Evolutionary conservation across 2,888 invertebrate species (phyloP), one percentile per base, ranked within the genome.

Genomic region (Choreutis nemorana): DNA sequence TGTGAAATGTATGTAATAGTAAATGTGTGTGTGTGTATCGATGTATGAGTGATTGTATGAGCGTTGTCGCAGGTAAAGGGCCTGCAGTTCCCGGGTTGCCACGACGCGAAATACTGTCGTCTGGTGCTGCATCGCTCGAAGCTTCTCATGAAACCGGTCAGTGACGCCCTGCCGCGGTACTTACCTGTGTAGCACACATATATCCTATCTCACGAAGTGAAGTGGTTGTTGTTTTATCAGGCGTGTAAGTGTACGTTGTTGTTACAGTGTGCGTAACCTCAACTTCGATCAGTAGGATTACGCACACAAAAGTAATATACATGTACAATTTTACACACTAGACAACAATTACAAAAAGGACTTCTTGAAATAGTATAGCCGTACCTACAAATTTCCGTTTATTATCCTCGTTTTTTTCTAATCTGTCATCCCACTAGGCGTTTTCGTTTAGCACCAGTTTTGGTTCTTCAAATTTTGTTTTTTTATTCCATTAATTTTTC

Each of bases 61-160:
- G 48, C 58, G 58, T 61, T 61, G 73, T 73, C 73, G 77, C 87
- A 94, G 94, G 91, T 93, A 84, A 95, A 95, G 85, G 94, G 94
- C 81, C 86, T 94, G 81, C 91, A 90, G 87, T 93, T 94, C 83
- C 94, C 94, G 77, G 95, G 95, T 82, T 91, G 92, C 84, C 91
- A 93, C 83, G 93, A 94, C 85, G 89, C 92, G 73, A 87, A 88
- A 82, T 94, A 93, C 87, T 93, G 94, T 86, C 92, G 93, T 75
- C 91, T 93, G 85, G 91, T 97, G 79, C 86, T 95, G 83, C 95
- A 96, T 81, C 90, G 96, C 82, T 97, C 96, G 83, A 91, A 93
- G 80, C 91, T 93, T 83, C 90, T 95, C 81, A 87, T 97, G 82
- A 89, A 88, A 84, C 92, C 94, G 95, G 96, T 97, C 91, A 91